A percentile compares a stretch with the other conserved stretches of the same genome.
These are phyloP conservation scores for Drosophila tropicalis DNA, from an alignment of 1,140 invertebrate species.

Conservation along the genomic window DNA sequence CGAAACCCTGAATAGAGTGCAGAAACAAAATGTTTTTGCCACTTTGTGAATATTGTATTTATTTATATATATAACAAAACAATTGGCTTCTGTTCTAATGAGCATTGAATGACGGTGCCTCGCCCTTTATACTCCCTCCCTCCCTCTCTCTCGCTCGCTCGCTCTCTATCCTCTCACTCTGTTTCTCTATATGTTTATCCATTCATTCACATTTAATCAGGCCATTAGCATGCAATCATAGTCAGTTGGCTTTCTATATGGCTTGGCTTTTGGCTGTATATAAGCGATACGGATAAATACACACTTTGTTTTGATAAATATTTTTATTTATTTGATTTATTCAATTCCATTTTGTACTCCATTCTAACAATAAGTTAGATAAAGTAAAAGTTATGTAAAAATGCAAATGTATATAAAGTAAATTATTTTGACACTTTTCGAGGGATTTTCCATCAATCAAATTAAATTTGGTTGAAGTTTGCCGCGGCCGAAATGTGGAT, in stretches of 20 bases:
- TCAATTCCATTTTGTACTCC: background rate
- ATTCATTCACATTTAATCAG: slow-evolving; percentile 53
- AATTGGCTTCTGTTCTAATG: slow-evolving; percentile 61
- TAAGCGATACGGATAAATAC: slow-evolving; percentile 2
- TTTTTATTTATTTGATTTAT: slow-evolving; percentile 2
- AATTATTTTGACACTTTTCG: background rate
- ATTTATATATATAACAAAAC: slow-evolving; percentile 33
- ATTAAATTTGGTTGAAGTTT: background rate
- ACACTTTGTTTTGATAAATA: slow-evolving; percentile 3
- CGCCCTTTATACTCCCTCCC: slow-evolving; percentile 2
- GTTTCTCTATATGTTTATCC: background rate
- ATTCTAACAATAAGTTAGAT: background rate
- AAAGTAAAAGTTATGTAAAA: slow-evolving; percentile 4
- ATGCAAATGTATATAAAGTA: background rate
- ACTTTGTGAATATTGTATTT: slow-evolving; percentile 48
- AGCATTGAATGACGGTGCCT: slow-evolving; percentile 33
- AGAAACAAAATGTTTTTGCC: slow-evolving; percentile 15
- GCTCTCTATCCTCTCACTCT: background rate
- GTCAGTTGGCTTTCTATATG: slow-evolving; percentile 42
- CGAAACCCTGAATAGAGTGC: background rate
- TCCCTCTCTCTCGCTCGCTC: background rate
- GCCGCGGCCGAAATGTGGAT: slow-evolving; percentile 7
- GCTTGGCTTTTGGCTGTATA: slow-evolving; percentile 4
- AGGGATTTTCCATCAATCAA: slow-evolving; percentile 8
- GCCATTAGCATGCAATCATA: slow-evolving; percentile 66